phyloP scores from a whole-genome alignment of 2,113 vertebrate species.

The Megaleporinus macrocephalus region DNA sequence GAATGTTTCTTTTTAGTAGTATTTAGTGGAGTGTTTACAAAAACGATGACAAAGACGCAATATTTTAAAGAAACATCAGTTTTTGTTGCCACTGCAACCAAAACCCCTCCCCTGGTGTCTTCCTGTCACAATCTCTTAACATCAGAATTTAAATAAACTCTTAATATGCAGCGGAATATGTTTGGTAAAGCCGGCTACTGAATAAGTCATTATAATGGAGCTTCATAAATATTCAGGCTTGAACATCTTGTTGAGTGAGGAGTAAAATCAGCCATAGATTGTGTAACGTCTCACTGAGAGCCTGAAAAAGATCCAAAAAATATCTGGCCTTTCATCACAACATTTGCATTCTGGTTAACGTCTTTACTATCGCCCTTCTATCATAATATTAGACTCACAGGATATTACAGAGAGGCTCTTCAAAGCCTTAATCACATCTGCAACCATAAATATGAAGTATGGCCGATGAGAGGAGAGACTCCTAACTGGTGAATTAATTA shows the following conservation, averaged over 20 bases:
- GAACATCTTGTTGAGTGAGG: not conserved
- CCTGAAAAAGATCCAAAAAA: not conserved
- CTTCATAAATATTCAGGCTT: slow-evolving; percentile 30
- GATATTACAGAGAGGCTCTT: slow-evolving; percentile 3
- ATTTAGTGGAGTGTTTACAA: not conserved
- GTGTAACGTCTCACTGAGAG: not conserved
- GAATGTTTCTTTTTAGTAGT: not conserved
- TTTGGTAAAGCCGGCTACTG: not conserved
- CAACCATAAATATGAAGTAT: slow-evolving; percentile 5
- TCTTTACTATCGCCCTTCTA: not conserved
- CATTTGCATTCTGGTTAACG: not conserved
- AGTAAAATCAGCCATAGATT: not conserved
- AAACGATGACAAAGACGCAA: not conserved
- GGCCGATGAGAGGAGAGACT: not conserved
- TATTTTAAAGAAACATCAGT: not conserved
- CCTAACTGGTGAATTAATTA: slow-evolving; percentile 15
- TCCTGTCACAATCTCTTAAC: not conserved
- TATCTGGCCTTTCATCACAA: not conserved
- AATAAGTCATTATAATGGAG: slow-evolving; percentile 38
- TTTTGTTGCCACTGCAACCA: not conserved
- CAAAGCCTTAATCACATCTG: slow-evolving; percentile 11
- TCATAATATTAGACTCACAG: slow-evolving; percentile 4
- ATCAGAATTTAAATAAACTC: not conserved
- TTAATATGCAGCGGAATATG: slow-evolving; percentile 4
- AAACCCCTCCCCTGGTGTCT: not conserved